Base-by-base conservation (phyloP, 2,888 invertebrate genomes). In the Kryphioiulus occultus region DNA sequence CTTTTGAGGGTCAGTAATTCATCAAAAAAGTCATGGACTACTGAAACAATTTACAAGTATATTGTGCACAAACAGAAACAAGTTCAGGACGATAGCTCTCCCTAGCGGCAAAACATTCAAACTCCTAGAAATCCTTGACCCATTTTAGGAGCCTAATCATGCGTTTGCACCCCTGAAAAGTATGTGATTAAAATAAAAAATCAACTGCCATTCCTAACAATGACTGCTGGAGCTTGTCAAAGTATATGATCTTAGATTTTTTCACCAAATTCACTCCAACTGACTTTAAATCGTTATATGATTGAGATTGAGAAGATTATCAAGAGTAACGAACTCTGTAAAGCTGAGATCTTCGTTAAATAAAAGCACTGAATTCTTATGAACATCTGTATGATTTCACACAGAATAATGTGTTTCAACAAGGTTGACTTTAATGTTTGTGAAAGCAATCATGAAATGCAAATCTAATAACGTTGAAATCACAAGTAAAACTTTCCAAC, bases 51-150 rank as follows among this genome's bases (percentile, higher is more conserved):
- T 68, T 68, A 10, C n/a, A n/a, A n/a, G n/a, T n/a, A 68, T 5
- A 30, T 78, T 78, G 78, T 30, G 78, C 26, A 15, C 78, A 78
- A 68, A 30, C 68, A 68, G 39, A 39, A 22, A 22, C 53, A 53
- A 15, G 53, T 53, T 53, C 53, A 53, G 26, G 12, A 30, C 17
- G 15, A 30, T 15, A 78, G 30, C 78, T 12, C 30, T 78, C 10
- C 78, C 78, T 78, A 26, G 15, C 26, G 78, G 30, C 78, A 26
- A 78, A 78, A 78, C 26, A 26, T 15, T 30, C 15, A 78, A 78
- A 78, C 78, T 78, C 30, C 30, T 30, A 15, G 30, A 78, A 30
- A 78, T 78, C 78, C 78, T 78, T 78, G 78, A 78, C 78, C 78
- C 78, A 78, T 78, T 78, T 78, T 78, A 10, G 15, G 17, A 78